These are phyloP conservation scores for Herpetotheres cachinnans DNA, from an alignment of 2,113 vertebrate genomes.

Conservation along the genomic window DNA sequence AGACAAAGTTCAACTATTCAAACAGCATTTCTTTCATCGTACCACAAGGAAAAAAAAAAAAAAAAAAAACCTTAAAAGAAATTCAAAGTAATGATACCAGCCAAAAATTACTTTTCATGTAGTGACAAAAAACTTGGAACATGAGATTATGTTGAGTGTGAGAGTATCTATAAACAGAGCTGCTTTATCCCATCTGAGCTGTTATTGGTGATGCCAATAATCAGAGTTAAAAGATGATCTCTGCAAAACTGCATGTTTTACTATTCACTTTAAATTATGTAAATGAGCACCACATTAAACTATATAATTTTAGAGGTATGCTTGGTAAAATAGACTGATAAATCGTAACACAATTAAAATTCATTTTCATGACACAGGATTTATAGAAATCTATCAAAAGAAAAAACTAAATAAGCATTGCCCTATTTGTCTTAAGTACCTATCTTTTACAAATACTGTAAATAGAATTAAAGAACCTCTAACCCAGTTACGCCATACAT, in stretches of 20 bases:
- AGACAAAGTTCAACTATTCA: neutral
- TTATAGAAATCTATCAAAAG: neutral
- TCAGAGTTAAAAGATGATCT: neutral
- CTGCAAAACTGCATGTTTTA: neutral
- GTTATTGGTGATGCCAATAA: constrained; percentile 34
- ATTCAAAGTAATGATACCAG: neutral
- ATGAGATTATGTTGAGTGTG: constrained; percentile 52
- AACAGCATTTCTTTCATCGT: neutral
- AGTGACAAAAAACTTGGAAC: constrained; percentile 45
- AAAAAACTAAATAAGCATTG: neutral
- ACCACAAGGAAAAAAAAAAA: neutral
- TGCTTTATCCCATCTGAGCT: constrained; percentile 46
- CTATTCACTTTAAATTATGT: neutral
- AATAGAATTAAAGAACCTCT: neutral
- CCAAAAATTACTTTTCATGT: neutral
- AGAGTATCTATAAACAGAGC: constrained; percentile 64
- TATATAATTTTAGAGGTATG: neutral
- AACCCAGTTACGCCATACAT: neutral
- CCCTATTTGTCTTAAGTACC: neutral
- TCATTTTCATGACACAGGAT: neutral
- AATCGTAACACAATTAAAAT: neutral
- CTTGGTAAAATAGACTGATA: neutral
- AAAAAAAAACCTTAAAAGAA: neutral
- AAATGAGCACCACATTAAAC: neutral
- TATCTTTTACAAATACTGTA: neutral